A percentile compares a stretch with the other conserved stretches of the same genome.
phyloP scores from a whole-genome alignment of 2,888 invertebrate genomes.

The Notocelia uddmanniana region DNA sequence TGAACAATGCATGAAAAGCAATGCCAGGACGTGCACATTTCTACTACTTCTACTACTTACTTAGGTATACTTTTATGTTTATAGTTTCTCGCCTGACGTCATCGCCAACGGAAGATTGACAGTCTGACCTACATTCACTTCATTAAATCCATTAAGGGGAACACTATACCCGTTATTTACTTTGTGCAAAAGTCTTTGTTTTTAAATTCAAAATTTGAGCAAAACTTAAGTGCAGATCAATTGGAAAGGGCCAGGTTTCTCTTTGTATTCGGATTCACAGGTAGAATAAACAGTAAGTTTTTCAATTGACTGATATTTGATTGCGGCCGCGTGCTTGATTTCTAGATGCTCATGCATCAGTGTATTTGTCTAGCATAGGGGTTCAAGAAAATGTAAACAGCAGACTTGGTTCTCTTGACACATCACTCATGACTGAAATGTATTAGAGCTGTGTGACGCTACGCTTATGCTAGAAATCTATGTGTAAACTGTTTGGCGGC shows the following conservation, averaged over 20 bases:
- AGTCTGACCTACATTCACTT: constrained; percentile 38
- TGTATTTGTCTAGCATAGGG: not conserved
- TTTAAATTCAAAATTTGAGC: constrained; percentile 11
- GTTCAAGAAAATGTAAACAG: not conserved
- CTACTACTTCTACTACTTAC: no score
- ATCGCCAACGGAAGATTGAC: constrained; percentile 24
- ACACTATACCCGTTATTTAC: constrained; percentile 20
- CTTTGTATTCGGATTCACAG: constrained; percentile 16
- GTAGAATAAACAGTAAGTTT: not conserved
- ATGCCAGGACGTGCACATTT: no score
- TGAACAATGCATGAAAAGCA: no score
- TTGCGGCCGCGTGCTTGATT: not conserved
- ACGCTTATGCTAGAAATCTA: no score
- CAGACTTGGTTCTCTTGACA: not conserved
- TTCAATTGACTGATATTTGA: not conserved
- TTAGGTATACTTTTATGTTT: constrained; percentile 17
- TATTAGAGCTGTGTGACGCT: not conserved
- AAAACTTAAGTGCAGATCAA: constrained; percentile 8
- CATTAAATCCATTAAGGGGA: constrained; percentile 25
- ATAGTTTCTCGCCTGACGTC: not conserved
- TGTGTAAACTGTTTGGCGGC: not conserved
- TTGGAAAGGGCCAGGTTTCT: constrained; percentile 1
- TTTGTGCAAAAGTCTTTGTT: constrained; percentile 9
- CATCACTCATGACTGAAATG: not conserved
- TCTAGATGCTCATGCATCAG: not conserved